Percentiles rank a stretch among this genome's conserved stretches.
Evolutionary conservation across 2,113 vertebrate genomes (phyloP).

Genomic region (Boulengeromyrus knoepffleri): DNA sequence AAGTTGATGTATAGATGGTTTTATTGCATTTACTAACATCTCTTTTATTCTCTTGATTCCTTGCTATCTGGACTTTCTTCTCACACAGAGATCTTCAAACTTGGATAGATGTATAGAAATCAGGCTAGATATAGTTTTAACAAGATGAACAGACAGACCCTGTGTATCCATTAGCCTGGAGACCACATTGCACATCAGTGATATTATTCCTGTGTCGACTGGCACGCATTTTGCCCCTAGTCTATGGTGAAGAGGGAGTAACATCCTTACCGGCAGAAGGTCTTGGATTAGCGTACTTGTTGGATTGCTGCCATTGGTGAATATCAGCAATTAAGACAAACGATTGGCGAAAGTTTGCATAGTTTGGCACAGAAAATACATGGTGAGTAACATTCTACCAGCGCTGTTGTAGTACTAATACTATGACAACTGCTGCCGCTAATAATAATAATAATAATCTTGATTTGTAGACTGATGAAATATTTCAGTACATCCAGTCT

Average conservation of each 20-base stretch:
- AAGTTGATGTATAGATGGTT: too few species aligned
- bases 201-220: not conserved
- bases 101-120: not conserved
- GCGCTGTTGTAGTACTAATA: not conserved
- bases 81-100: not conserved
- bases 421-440: not conserved
- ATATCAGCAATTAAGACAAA: not conserved
- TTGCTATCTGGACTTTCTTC: not conserved
- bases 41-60: not conserved
- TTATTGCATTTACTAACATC: not conserved
- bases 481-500: not conserved
- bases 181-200: not conserved
- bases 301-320: not conserved
- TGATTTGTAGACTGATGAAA: not conserved
- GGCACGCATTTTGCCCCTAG: not conserved
- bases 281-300: not conserved
- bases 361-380: not conserved
- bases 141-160: not conserved
- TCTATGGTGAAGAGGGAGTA: not conserved
- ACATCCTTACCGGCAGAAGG: not conserved
- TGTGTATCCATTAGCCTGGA: not conserved
- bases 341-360: not conserved
- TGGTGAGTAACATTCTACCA: not conserved
- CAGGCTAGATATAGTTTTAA: not conserved
- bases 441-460: not conserved